Percentiles rank a stretch among this genome's conserved stretches.
These are phyloP conservation scores for Marisa cornuarietis DNA, from an alignment of 1,140 invertebrate genomes.

Conservation along the genomic window DNA sequence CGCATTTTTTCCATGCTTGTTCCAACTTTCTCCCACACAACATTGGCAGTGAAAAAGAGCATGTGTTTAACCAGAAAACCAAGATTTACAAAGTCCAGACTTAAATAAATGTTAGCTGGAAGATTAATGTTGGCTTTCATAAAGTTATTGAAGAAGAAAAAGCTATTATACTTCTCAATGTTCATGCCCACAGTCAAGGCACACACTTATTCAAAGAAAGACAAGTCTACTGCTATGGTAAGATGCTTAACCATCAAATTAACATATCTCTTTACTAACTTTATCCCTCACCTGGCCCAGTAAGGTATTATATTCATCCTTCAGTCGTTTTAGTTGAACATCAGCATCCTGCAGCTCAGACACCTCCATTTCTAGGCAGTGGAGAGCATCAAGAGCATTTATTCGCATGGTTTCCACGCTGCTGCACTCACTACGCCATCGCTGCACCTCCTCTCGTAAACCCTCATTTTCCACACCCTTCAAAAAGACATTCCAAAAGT, in stretches of 20 bases:
- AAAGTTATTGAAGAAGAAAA: too few species aligned
- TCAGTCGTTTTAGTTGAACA: conserved; percentile 43
- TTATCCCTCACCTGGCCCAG: conserved; percentile 44
- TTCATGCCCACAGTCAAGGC: too few species aligned
- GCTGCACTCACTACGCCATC: conserved; percentile 52
- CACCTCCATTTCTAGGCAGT: conserved; percentile 52
- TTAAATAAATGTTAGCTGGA: too few species aligned
- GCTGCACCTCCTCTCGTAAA: conserved; percentile 42
- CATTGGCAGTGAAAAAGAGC: not conserved
- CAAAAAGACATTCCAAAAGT: conserved; percentile 1
- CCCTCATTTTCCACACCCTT: conserved; percentile 51
- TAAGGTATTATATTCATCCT: conserved; percentile 49
- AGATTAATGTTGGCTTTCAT: too few species aligned
- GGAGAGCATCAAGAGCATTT: conserved; percentile 52
- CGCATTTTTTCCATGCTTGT: conserved; percentile 15
- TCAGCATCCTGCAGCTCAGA: conserved; percentile 47
- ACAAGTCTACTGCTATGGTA: too few species aligned
- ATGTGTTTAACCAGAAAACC: not conserved
- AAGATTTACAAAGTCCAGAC: too few species aligned
- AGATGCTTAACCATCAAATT: too few species aligned
- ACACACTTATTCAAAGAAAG: too few species aligned
- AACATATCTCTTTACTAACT: too few species aligned
- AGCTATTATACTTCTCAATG: too few species aligned
- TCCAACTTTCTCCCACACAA: conserved; percentile 4
- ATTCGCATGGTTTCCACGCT: conserved; percentile 51